Base-by-base conservation (phyloP, 2,113 vertebrate species). In the Eleginops maclovinus region DNA sequence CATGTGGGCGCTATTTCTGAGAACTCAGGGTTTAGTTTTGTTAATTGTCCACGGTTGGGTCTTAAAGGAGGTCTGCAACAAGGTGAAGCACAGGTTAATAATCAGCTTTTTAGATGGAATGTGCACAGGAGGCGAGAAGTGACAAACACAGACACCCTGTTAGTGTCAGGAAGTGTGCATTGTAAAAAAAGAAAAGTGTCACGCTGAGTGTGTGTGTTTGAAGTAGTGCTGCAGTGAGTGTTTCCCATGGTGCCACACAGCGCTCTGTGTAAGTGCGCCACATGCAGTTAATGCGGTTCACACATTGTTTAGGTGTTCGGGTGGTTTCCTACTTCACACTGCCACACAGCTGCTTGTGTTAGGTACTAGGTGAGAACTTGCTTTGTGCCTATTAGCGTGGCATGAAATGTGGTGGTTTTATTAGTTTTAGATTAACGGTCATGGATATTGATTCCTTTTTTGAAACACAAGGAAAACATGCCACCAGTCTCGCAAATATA, bases 161-260 rank as follows among this genome's bases (percentile, higher is more conserved):
- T 87, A 91, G 89, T 73, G 84, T 87, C 90, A 93, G 90, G 92
- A 91, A 91, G 90, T 88, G 83, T 75, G 72, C 69, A 67, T 88
- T 86, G 77, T 91, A 87, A 93, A 91, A 87, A 51, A 1, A 11
- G 5, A 40, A 59, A 40, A 11, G 43, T 31, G 53, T 83, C 89
- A 36, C 12, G 47, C 89, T 81, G 88, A 58, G 87, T 77, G 72
- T 67, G 72, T 69, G 71, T 67, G 90, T 90, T 93, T 94, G 86
- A 92, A 79, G 89, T 87, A 19, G 68, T 11, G 70, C 78, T 78
- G 75, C 19, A 28, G 91, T 40, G 72, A 79, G 81, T 28, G 66
- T 64, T 90, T 90, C 80, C 73, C 79, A 76, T 81, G 83, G 81
- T 68, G 69, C 83, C 72, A 65, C 82, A 60, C 61, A 70, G 76